phyloP scores from a whole-genome alignment of 2,888 invertebrate species.

The Salpingus planirostris region DNA sequence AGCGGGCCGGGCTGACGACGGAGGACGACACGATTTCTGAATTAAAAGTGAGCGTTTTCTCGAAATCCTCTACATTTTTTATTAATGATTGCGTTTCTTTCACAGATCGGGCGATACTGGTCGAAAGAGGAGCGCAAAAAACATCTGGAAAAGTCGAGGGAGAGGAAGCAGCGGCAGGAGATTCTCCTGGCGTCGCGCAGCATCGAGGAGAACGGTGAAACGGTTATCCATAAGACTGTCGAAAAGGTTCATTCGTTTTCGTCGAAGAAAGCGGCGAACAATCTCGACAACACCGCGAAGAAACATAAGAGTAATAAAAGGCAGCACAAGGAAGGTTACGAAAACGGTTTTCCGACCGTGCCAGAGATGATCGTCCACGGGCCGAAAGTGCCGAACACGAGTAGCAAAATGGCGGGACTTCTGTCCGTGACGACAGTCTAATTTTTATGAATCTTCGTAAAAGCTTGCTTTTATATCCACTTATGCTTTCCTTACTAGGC shows the following conservation, averaged over 20 bases:
- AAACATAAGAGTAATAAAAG: slow-evolving; percentile 36
- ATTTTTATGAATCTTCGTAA: slow-evolving; percentile 15
- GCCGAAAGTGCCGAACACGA: slow-evolving; percentile 33
- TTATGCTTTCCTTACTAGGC: slow-evolving; percentile 16
- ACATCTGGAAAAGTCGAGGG: slow-evolving; percentile 61
- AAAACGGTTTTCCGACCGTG: slow-evolving; percentile 49
- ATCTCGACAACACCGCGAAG: slow-evolving; percentile 42
- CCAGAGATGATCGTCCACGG: slow-evolving; percentile 50
- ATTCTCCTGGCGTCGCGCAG: slow-evolving; percentile 27
- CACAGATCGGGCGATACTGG: slow-evolving; percentile 58
- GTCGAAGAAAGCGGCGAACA: slow-evolving; percentile 38
- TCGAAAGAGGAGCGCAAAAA: slow-evolving; percentile 65
- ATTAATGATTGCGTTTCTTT: slow-evolving; percentile 1
- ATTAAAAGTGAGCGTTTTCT: slow-evolving; percentile 48
- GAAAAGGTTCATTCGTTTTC: slow-evolving; percentile 29
- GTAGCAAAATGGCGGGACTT: slow-evolving; percentile 50
- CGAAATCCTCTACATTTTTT: not conserved
- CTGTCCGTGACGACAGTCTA: slow-evolving; percentile 49
- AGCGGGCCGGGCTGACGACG: slow-evolving; percentile 55
- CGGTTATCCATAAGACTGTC: slow-evolving; percentile 18
- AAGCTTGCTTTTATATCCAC: slow-evolving; percentile 14
- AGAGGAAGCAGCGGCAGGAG: slow-evolving; percentile 47
- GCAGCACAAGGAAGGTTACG: slow-evolving; percentile 39
- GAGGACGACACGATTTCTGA: slow-evolving; percentile 74
- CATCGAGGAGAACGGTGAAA: slow-evolving; percentile 28